Evolutionary conservation across 2,113 vertebrate genomes (phyloP).

Genomic region (Dromaius novaehollandiae): DNA sequence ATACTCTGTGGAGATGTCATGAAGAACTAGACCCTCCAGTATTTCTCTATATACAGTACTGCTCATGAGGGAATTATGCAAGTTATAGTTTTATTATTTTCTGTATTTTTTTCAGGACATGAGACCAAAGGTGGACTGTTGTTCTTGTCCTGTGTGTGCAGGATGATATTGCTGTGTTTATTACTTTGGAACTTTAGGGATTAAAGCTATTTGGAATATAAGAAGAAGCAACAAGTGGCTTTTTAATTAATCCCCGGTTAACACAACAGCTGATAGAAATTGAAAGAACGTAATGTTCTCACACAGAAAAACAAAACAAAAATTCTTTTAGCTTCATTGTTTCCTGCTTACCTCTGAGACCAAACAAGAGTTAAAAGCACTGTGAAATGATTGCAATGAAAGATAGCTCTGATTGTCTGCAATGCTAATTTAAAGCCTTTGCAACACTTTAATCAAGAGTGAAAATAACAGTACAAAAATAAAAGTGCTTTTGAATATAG

Average conservation of each 20-base stretch:
- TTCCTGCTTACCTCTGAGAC: conserved; percentile 1
- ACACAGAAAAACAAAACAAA: not conserved
- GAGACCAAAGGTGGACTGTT: conserved; percentile 40
- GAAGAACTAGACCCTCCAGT: not conserved
- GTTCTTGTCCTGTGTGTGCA: not conserved
- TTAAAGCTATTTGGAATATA: conserved; percentile 48
- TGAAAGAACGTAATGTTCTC: conserved; percentile 42
- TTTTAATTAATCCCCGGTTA: conserved; percentile 61
- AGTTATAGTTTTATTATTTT: conserved; percentile 51
- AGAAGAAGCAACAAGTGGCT: conserved; percentile 36
- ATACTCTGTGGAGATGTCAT: not conserved
- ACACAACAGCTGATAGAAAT: conserved; percentile 25
- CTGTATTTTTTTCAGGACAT: conserved; percentile 13
- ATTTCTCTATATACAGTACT: not conserved
- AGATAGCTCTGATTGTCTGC: not conserved
- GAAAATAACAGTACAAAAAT: conserved; percentile 26
- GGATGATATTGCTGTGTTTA: conserved; percentile 14
- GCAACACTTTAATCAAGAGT: conserved; percentile 53
- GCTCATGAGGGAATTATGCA: not conserved
- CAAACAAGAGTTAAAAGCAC: conserved; percentile 19
- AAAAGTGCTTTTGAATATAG: conserved; percentile 2
- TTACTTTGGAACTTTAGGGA: conserved; percentile 58
- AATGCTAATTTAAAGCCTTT: conserved; percentile 46
- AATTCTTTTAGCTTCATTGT: not conserved
- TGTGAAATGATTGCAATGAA: not conserved